phyloP scores from a whole-genome alignment of 2,888 invertebrate species.

The Bembecia ichneumoniformis region DNA sequence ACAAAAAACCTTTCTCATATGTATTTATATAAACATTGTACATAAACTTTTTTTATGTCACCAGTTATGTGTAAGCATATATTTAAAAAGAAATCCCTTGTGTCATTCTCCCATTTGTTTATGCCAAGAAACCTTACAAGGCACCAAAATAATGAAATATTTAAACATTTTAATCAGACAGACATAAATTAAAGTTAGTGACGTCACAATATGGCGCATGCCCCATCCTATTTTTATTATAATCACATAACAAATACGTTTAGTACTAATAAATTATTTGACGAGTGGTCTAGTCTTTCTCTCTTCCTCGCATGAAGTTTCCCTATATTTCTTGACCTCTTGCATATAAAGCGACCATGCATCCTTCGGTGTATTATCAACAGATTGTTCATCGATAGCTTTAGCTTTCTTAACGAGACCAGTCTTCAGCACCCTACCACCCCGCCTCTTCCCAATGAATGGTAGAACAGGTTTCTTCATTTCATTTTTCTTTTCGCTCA shows the following conservation, averaged over 20 bases:
- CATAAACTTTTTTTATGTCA: too few relatives aligned
- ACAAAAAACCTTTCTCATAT: too few relatives aligned
- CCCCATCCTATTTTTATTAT: not conserved
- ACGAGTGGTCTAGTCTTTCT: constrained; percentile 91
- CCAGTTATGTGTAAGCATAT: too few relatives aligned
- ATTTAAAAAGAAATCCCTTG: too few relatives aligned
- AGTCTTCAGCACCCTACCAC: constrained; percentile 89
- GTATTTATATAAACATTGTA: too few relatives aligned
- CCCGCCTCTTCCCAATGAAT: constrained; percentile 84
- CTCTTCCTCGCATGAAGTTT: constrained; percentile 93
- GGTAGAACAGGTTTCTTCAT: constrained; percentile 59
- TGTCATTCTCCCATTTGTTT: too few relatives aligned
- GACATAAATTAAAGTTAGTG: not conserved
- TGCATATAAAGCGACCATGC: constrained; percentile 95
- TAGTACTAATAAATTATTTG: constrained; percentile 72
- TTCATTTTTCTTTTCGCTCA: constrained; percentile 41
- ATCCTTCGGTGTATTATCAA: constrained; percentile 80
- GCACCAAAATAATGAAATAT: not conserved
- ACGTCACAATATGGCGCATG: not conserved
- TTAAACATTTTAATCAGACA: constrained; percentile 2
- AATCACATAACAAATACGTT: too few relatives aligned
- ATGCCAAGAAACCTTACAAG: not conserved
- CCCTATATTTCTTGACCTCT: constrained; percentile 93
- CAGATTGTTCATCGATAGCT: constrained; percentile 74
- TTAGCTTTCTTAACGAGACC: constrained; percentile 91